Percentiles rank a stretch among this genome's conserved stretches.
These are phyloP conservation scores for Thereva unica DNA, from an alignment of 2,888 invertebrate genomes.

Conservation along the genomic window DNA sequence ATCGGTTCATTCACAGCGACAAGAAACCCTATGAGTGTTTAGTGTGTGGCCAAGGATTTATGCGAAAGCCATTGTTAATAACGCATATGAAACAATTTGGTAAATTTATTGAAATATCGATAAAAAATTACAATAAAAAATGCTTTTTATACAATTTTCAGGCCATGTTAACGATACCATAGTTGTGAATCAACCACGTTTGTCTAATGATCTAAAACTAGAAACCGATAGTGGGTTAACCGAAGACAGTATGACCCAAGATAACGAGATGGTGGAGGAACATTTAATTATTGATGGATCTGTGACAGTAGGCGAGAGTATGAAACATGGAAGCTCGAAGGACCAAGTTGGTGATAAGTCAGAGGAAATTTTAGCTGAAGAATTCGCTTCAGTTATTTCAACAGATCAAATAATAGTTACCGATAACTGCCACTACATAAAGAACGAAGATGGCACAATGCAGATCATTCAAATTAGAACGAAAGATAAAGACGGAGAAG, in stretches of 20 bases:
- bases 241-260: slow-evolving; percentile 21
- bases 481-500: slow-evolving; percentile 33
- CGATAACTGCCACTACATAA: slow-evolving; percentile 25
- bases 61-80: slow-evolving; percentile 78
- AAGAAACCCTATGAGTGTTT: slow-evolving; percentile 86
- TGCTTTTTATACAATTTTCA: slow-evolving; percentile 29
- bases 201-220: slow-evolving; percentile 48
- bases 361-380: slow-evolving; percentile 14
- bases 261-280: slow-evolving; percentile 35
- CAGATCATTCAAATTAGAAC: slow-evolving; percentile 37
- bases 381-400: slow-evolving; percentile 32
- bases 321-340: no score
- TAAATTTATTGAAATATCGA: slow-evolving; percentile 50
- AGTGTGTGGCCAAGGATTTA: slow-evolving; percentile 79
- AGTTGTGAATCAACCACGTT: slow-evolving; percentile 78
- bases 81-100: slow-evolving; percentile 70
- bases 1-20: slow-evolving; percentile 82
- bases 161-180: slow-evolving; percentile 77
- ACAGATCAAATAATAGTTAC: slow-evolving; percentile 34
- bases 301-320: not conserved
- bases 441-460: slow-evolving; percentile 22
- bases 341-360: slow-evolving; percentile 1
- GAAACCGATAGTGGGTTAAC: slow-evolving; percentile 1
- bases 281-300: slow-evolving; percentile 36
- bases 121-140: not conserved